Percentiles rank a stretch among this genome's conserved stretches.
These are phyloP conservation scores for Pelecanoides urinatrix DNA, from an alignment of 2,113 vertebrate species.

Conservation along the genomic window DNA sequence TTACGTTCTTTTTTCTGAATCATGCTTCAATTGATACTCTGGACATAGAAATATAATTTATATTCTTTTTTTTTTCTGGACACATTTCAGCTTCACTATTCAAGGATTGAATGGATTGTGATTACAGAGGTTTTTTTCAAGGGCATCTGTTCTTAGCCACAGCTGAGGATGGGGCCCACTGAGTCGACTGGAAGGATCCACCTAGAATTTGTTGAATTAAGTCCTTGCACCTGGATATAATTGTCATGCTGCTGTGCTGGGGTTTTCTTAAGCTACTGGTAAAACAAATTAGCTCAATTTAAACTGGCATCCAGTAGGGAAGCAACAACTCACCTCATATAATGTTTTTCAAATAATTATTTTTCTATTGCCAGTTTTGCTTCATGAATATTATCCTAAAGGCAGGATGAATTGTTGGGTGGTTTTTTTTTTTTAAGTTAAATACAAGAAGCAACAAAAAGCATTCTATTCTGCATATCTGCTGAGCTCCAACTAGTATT, in stretches of 20 bases:
- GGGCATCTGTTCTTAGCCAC: slow-evolving; percentile 89
- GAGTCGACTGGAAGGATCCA: slow-evolving; percentile 85
- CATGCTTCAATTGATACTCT: slow-evolving; percentile 21
- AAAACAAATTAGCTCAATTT: slow-evolving; percentile 94
- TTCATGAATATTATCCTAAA: slow-evolving; percentile 76
- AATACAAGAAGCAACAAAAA: not conserved
- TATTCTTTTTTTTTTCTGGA: not conserved
- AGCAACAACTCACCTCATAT: slow-evolving; percentile 88
- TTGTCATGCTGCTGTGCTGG: slow-evolving; percentile 94
- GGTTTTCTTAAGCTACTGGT: slow-evolving; percentile 88
- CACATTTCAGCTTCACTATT: slow-evolving; percentile 52
- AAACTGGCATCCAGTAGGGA: slow-evolving; percentile 93
- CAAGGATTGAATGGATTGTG: slow-evolving; percentile 73
- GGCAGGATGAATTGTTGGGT: slow-evolving; percentile 20
- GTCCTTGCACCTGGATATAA: slow-evolving; percentile 99
- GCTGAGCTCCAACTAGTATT: not conserved
- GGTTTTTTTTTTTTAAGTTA: not conserved
- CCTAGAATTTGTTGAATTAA: slow-evolving; percentile 98
- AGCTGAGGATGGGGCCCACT: slow-evolving; percentile 77
- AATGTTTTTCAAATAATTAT: slow-evolving; percentile 84
- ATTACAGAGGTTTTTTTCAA: slow-evolving; percentile 77
- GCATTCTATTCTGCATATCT: not conserved
- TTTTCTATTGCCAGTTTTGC: slow-evolving; percentile 77
- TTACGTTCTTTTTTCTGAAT: not conserved
- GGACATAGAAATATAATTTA: not conserved